phyloP scores from a whole-genome alignment of 2,113 vertebrate species.

The Heterochromis multidens region DNA sequence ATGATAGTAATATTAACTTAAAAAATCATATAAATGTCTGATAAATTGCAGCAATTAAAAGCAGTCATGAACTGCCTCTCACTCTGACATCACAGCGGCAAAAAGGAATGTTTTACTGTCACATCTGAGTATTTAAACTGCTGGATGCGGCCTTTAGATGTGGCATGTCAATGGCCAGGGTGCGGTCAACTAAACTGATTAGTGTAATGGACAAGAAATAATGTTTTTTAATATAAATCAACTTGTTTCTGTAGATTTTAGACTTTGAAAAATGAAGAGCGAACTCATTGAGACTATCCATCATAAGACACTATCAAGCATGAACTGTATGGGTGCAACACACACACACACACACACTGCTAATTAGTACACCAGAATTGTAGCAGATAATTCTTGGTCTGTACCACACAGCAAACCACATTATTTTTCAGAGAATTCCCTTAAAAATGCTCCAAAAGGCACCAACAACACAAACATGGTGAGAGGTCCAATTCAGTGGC shows the following conservation, averaged over 20 bases:
- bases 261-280: not conserved
- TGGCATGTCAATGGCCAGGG: too few species aligned
- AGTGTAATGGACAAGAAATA: not conserved
- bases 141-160: not conserved
- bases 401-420: not conserved
- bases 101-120: rapidly evolving
- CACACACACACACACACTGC: not conserved
- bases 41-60: not conserved
- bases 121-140: not conserved
- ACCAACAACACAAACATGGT: not conserved
- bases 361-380: not conserved
- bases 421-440: not conserved
- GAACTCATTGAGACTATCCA: too few species aligned
- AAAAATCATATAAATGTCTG: not conserved
- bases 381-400: not conserved
- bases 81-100: not conserved
- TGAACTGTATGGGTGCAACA: not conserved
- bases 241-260: not conserved
- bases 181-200: not conserved
- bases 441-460: not conserved
- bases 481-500: not conserved
- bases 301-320: not conserved
- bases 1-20: not conserved
- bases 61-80: not conserved
- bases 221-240: not conserved